These are phyloP conservation scores for Coptodon rendalli DNA, from an alignment of 2,113 vertebrate species.

Conservation along the genomic window DNA sequence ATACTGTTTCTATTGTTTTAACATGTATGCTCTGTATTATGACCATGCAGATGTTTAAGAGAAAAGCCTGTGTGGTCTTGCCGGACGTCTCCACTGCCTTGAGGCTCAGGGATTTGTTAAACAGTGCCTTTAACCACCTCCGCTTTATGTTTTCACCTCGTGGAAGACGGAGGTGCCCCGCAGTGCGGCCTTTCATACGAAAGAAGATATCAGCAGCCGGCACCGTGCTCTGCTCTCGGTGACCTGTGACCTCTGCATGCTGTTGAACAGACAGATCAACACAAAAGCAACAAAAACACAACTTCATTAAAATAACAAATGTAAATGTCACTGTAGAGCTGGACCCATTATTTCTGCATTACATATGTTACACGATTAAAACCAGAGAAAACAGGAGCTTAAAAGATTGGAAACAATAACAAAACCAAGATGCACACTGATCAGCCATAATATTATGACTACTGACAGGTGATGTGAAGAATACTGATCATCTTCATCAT, in stretches of 20 bases:
- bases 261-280: neutral
- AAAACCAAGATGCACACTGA: accelerated
- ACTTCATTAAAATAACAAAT: accelerated
- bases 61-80: neutral
- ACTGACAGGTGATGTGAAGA: neutral
- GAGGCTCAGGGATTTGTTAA: neutral
- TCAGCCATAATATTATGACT: neutral
- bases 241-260: neutral
- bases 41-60: neutral
- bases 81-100: neutral
- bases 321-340: accelerated
- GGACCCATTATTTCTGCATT: neutral
- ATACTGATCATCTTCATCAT: neutral
- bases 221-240: neutral
- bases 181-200: neutral
- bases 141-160: neutral
- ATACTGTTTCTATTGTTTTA: neutral
- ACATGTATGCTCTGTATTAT: neutral
- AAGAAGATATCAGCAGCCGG: neutral
- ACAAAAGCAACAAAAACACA: accelerated
- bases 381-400: neutral
- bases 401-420: neutral
- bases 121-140: neutral
- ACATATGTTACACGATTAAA: neutral
- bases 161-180: neutral